Conservation (phyloP, 2,113 vertebrate genomes). For the Ancistrus triradiatus region DNA sequence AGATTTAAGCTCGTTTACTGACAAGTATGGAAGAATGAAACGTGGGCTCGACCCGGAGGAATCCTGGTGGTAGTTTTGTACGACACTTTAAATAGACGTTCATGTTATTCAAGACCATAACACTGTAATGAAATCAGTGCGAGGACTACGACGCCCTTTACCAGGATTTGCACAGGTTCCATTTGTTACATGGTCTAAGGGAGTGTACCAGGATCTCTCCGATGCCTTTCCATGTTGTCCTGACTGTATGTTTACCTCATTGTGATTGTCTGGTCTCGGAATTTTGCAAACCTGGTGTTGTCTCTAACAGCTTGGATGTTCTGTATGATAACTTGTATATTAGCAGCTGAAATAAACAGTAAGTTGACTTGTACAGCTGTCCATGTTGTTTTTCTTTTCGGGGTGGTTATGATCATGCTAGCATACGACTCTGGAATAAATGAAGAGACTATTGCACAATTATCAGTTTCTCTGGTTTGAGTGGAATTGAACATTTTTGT, state of each 20-base stretch:
- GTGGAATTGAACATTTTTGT: too few relatives aligned
- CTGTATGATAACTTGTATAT: constrained; percentile 20
- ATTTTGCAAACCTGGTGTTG: constrained; percentile 16
- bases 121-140: constrained; percentile 18
- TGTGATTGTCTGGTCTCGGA: constrained; percentile 17
- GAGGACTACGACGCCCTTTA: constrained; percentile 26
- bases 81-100: constrained; percentile 13
- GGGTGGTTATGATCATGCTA: too few relatives aligned
- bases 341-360: constrained; percentile 33
- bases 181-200: constrained; percentile 29
- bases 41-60: neutral
- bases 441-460: too few relatives aligned
- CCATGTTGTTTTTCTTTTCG: neutral
- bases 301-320: constrained; percentile 16
- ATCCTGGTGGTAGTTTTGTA: constrained; percentile 11
- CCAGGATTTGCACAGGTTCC: constrained; percentile 27
- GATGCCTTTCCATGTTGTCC: constrained; percentile 17
- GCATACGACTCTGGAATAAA: too few relatives aligned
- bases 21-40: constrained; percentile 7
- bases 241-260: constrained; percentile 31
- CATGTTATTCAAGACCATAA: constrained; percentile 26
- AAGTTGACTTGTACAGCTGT: constrained; percentile 22
- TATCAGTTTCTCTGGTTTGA: too few relatives aligned
- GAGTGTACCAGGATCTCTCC: constrained; percentile 17
- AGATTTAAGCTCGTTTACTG: neutral